Conservation (phyloP, 2,888 invertebrate species). For the Agrochola litura region DNA sequence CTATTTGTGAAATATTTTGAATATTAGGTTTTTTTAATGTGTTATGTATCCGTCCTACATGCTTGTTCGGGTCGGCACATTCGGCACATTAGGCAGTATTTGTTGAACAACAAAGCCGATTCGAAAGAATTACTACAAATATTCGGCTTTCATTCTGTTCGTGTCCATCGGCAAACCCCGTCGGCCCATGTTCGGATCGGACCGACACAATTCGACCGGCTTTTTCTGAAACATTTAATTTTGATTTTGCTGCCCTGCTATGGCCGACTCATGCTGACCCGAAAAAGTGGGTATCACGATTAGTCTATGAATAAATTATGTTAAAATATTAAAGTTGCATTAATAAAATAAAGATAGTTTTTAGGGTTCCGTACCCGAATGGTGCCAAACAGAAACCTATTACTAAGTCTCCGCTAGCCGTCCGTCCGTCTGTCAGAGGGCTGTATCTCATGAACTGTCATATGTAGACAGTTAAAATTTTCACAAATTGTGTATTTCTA, state of each 20-base stretch:
- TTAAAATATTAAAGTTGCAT: background rate
- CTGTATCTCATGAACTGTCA: too few relatives aligned
- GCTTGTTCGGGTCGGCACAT: background rate
- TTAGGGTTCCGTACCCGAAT: background rate
- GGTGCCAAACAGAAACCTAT: too few relatives aligned
- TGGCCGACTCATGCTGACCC: background rate
- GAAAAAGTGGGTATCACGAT: background rate
- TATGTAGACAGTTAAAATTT: too few relatives aligned
- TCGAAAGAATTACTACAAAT: background rate
- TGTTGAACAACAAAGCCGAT: background rate
- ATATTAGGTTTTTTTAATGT: background rate
- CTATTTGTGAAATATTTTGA: slow-evolving; percentile 20
- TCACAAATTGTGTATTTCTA: too few relatives aligned
- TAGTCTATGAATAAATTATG: background rate
- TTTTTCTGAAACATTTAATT: background rate
- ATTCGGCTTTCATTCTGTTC: background rate
- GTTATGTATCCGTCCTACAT: background rate
- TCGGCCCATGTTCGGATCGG: background rate
- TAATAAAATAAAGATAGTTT: slow-evolving; percentile 20
- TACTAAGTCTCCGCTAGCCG: too few relatives aligned
- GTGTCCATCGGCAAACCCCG: too few relatives aligned
- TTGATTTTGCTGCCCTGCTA: too few relatives aligned
- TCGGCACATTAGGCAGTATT: background rate
- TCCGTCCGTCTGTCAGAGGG: too few relatives aligned
- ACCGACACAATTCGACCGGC: background rate